Percentiles rank a stretch among this genome's conserved stretches.
These are phyloP conservation scores for Lycophotia porphyrea DNA, from an alignment of 2,888 invertebrate genomes.

Conservation along the genomic window DNA sequence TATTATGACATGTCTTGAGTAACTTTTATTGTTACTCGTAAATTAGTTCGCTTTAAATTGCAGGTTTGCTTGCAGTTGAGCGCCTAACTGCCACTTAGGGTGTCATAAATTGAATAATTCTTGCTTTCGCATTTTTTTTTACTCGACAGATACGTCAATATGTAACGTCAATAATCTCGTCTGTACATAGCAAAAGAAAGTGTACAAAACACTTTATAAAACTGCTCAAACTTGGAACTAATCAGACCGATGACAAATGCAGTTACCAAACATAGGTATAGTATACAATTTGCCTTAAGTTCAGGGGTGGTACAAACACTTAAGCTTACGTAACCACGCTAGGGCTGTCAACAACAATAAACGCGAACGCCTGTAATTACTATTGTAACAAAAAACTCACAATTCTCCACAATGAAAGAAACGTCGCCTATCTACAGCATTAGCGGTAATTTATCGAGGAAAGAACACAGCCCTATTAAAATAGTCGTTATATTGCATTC, in stretches of 20 bases:
- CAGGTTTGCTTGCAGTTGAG: slow-evolving; percentile 26
- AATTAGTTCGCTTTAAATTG: slow-evolving; percentile 43
- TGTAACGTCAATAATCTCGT: neutral
- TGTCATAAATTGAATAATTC: slow-evolving; percentile 28
- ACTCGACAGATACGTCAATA: slow-evolving; percentile 6
- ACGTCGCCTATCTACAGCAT: slow-evolving; percentile 70
- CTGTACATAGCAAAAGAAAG: neutral
- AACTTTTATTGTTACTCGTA: slow-evolving; percentile 60
- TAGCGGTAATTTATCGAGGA: slow-evolving; percentile 77
- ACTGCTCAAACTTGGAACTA: slow-evolving; percentile 17
- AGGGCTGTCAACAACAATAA: slow-evolving; percentile 73
- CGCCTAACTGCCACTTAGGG: slow-evolving; percentile 23
- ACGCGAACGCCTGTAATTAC: slow-evolving; percentile 65
- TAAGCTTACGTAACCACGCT: slow-evolving; percentile 60
- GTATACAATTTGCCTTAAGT: slow-evolving; percentile 29
- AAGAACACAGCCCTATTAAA: slow-evolving; percentile 80
- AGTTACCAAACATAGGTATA: slow-evolving; percentile 28
- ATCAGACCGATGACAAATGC: slow-evolving; percentile 47
- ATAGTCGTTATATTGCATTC: slow-evolving; percentile 79
- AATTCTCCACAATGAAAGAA: slow-evolving; percentile 71
- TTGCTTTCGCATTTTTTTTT: slow-evolving; percentile 1
- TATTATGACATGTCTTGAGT: slow-evolving; percentile 58
- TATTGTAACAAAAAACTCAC: slow-evolving; percentile 65
- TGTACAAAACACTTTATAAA: neutral
- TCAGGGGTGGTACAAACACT: slow-evolving; percentile 45